Percentiles rank a stretch among this genome's conserved stretches.
These are phyloP conservation scores for Erythrocebus patas DNA, from an alignment of 2,113 vertebrate species.

Conservation along the genomic window DNA sequence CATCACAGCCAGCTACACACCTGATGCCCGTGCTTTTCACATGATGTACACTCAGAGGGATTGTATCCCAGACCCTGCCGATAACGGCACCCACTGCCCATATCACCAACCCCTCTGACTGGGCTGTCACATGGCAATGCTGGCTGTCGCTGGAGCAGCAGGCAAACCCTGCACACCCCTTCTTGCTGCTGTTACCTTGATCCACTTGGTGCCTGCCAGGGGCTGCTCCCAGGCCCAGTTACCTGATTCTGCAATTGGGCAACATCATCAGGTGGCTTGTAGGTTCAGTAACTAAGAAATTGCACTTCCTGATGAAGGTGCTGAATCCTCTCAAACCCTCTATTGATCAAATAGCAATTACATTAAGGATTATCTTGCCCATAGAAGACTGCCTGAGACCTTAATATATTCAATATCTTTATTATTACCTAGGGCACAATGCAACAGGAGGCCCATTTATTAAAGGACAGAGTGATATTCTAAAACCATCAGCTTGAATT, in stretches of 20 bases:
- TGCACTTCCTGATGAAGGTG: not conserved
- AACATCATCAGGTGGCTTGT: not conserved
- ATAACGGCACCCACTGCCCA: not conserved
- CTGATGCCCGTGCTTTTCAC: not conserved
- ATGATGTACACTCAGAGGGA: not conserved
- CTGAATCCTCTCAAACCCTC: not conserved
- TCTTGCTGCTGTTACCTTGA: not conserved
- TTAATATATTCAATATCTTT: not conserved
- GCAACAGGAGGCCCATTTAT: not conserved
- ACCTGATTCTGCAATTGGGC: not conserved
- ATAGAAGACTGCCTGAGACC: not conserved
- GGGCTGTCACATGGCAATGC: not conserved
- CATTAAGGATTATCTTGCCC: not conserved
- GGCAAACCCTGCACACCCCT: not conserved
- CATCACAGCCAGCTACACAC: not conserved
- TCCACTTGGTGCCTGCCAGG: accelerated
- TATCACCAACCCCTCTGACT: not conserved
- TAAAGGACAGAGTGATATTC: constrained; percentile 31
- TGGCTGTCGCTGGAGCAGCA: not conserved
- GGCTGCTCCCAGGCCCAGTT: not conserved
- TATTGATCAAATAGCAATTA: constrained; percentile 5
- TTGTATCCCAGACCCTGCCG: not conserved
- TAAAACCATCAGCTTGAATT: constrained; percentile 31
- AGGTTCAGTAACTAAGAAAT: not conserved
- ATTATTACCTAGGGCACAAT: constrained; percentile 16